Percentiles rank a stretch among this genome's conserved stretches.
phyloP scores from a whole-genome alignment of 1,140 invertebrate genomes.

The Bombus polaris region DNA sequence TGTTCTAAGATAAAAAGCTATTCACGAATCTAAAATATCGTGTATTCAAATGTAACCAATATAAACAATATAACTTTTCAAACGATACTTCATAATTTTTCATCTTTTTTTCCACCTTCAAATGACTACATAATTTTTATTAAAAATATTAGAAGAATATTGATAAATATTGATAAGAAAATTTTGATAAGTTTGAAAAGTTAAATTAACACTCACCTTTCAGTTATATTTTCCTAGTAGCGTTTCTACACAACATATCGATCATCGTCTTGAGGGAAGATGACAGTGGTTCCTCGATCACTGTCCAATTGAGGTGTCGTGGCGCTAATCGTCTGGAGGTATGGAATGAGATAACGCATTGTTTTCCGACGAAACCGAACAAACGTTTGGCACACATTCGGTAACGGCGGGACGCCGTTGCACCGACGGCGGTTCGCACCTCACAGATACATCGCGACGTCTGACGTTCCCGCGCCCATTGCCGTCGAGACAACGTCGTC shows the following conservation, averaged over 20 bases:
- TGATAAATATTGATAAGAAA: neutral
- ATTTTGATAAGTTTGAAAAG: neutral
- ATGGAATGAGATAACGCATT: neutral
- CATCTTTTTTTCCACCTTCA: neutral
- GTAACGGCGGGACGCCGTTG: constrained; percentile 51
- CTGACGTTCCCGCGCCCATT: constrained; percentile 65
- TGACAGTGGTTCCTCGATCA: constrained; percentile 4
- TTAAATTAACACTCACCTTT: constrained; percentile 14
- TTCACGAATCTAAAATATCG: neutral
- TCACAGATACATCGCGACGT: constrained; percentile 69
- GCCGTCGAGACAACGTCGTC: constrained; percentile 44
- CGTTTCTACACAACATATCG: constrained; percentile 31
- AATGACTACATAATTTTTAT: neutral
- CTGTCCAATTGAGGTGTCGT: neutral
- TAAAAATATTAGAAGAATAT: neutral
- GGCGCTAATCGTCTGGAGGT: neutral
- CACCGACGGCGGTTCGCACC: constrained; percentile 60
- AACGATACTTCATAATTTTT: neutral
- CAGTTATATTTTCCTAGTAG: constrained; percentile 1
- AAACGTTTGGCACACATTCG: constrained; percentile 28
- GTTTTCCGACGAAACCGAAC: constrained; percentile 9
- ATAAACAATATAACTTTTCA: neutral
- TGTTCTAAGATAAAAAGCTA: neutral
- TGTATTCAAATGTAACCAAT: neutral
- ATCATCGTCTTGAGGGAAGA: neutral